phyloP scores from a whole-genome alignment of 1,140 invertebrate genomes.

The Nomia melanderi region DNA sequence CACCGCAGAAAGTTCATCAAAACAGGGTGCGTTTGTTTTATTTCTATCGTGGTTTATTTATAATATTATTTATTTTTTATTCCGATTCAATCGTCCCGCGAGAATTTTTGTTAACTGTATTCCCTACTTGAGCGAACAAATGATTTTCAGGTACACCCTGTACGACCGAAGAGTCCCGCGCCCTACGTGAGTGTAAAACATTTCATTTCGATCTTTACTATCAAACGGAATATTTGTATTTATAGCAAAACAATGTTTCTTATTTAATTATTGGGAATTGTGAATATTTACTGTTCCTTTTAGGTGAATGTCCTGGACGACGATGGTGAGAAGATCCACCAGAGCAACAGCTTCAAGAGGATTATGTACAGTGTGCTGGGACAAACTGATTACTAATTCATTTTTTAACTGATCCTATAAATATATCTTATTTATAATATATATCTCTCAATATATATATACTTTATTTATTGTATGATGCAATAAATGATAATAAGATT shows the following conservation, averaged over 20 bases:
- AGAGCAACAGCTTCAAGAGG: slow-evolving; percentile 94
- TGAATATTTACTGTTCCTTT: slow-evolving; percentile 67
- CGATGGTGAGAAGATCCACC: slow-evolving; percentile 89
- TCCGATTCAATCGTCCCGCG: not conserved
- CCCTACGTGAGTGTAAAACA: slow-evolving; percentile 72
- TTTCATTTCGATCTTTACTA: not conserved
- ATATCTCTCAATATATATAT: slow-evolving; percentile 56
- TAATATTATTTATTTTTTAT: too few relatives aligned
- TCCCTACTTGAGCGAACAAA: not conserved
- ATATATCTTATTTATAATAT: slow-evolving; percentile 65
- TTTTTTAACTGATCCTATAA: slow-evolving; percentile 66
- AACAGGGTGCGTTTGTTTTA: slow-evolving; percentile 64
- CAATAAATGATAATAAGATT: slow-evolving; percentile 48
- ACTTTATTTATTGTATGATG: slow-evolving; percentile 73
- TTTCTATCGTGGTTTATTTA: too few relatives aligned
- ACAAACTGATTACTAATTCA: slow-evolving; percentile 86
- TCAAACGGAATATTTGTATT: not conserved
- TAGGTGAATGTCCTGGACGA: slow-evolving; percentile 84
- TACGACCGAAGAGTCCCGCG: slow-evolving; percentile 69
- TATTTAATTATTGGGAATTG: too few relatives aligned
- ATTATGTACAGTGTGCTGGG: slow-evolving; percentile 94
- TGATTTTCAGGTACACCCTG: slow-evolving; percentile 64
- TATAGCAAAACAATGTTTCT: not conserved
- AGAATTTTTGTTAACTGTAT: too few relatives aligned
- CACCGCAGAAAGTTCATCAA: slow-evolving; percentile 83